These are phyloP conservation scores for Cerceris ruficornis DNA, from an alignment of 2,888 invertebrate genomes.

Conservation along the genomic window DNA sequence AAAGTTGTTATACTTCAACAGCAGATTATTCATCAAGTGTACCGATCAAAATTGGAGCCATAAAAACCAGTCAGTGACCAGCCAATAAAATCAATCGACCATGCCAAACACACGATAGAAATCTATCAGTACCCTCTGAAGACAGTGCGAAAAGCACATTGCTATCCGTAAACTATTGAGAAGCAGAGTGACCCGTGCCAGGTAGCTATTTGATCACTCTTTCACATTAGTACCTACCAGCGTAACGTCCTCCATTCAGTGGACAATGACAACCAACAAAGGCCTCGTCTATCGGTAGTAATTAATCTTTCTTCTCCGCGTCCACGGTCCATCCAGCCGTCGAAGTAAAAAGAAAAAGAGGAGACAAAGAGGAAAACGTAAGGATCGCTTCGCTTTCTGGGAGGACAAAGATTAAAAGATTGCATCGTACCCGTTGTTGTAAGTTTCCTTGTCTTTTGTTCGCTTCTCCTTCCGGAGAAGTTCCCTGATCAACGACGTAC, in stretches of 20 bases:
- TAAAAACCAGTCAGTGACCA: too few relatives aligned
- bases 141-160: too few relatives aligned
- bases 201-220: neutral
- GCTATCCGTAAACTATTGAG: neutral
- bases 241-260: slow-evolving; percentile 7
- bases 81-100: too few relatives aligned
- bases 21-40: too few relatives aligned
- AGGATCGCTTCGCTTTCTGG: slow-evolving; percentile 5
- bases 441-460: slow-evolving; percentile 32
- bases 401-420: slow-evolving; percentile 44
- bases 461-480: neutral
- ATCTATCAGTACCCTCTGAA: too few relatives aligned
- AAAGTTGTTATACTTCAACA: too few relatives aligned
- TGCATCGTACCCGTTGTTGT: slow-evolving; percentile 14
- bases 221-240: neutral
- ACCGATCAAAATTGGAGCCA: too few relatives aligned
- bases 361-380: slow-evolving; percentile 3
- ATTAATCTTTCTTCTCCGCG: slow-evolving; percentile 40
- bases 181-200: neutral
- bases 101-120: too few relatives aligned
- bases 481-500: slow-evolving; percentile 21
- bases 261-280: neutral
- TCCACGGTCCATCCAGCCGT: neutral
- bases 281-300: slow-evolving; percentile 35
- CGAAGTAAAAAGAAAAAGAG: slow-evolving; percentile 16